A percentile compares a stretch with the other conserved stretches of the same genome.
Evolutionary conservation across 2,113 vertebrate species (phyloP).

Genomic region (Dicerorhinus sumatrensis): DNA sequence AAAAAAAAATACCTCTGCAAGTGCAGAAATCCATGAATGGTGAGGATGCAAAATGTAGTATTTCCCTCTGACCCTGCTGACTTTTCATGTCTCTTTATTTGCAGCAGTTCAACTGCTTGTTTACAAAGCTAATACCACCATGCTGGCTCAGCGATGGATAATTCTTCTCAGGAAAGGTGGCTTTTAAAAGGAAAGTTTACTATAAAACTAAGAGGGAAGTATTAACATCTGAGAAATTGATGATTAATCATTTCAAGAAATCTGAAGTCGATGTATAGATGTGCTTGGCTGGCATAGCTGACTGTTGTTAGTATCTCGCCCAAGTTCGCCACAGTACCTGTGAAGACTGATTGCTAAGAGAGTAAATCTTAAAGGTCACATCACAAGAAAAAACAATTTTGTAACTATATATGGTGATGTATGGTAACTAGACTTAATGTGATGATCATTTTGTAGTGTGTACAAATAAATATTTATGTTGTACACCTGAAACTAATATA

Average conservation of each 20-base stretch:
- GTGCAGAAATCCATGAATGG: neutral
- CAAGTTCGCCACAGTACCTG: neutral
- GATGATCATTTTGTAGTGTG: no score
- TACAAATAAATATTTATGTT: no score
- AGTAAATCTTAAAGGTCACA: neutral
- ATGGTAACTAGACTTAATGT: no score
- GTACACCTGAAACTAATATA: no score
- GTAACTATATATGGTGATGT: neutral
- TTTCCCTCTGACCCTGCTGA: neutral
- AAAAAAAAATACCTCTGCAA: neutral
- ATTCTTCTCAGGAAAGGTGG: neutral
- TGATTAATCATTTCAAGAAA: neutral
- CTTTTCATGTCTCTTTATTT: conserved; percentile 24
- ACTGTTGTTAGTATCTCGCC: neutral
- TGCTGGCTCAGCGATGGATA: neutral
- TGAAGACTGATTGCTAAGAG: neutral
- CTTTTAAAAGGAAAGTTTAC: neutral
- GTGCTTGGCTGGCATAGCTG: neutral
- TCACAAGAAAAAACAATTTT: neutral
- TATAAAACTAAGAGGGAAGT: neutral
- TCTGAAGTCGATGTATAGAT: neutral
- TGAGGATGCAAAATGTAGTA: neutral
- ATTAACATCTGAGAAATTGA: neutral
- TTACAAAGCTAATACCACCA: neutral
- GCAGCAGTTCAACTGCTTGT: neutral